Base-by-base conservation (phyloP, 2,888 invertebrate species). In the Tetrapedia diversipes region DNA sequence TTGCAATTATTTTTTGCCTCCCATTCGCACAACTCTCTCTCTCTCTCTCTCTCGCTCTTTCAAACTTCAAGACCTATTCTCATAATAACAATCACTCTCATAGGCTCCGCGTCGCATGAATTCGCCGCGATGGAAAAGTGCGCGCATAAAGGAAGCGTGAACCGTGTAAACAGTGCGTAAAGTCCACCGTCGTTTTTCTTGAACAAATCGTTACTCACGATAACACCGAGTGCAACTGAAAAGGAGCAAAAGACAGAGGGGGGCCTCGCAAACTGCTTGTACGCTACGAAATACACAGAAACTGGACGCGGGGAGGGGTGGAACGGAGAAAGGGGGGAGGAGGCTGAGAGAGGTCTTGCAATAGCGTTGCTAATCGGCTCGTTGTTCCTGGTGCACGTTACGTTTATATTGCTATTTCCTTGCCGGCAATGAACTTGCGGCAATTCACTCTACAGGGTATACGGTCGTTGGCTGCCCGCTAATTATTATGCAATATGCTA, bases 371-470 rank as follows among this genome's bases (percentile, higher is more conserved):
- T 86, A 86, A 82, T 87, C 79, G 75, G 76, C 69, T 77, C 80
- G 77, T 53, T 78, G 79, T 81, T 77, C 80, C 59, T 34, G 63
- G 79, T 57, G 84, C 86, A 85, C 85, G 86, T 87, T 86, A 83
- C 68, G 77, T 74, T 77, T 74, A 79, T 83, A 85, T 75, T 75
- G 80, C 86, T 81, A 83, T 88, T 86, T 88, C 86, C 80, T 79
- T 79, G 84, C 81, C 82, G 88, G 86, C 89, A 89, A 89, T 89
- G 89, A 89, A 89, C 89, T 89, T 89, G 88, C 84, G 72, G 77
- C 79, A 79, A 76, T 79, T 80, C 77, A 61, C 74, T 79, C 57
- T 66, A 47, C 77, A 72, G 85, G 72, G 79, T 77, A 69, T 73
- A 81, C 81, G 82, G 83, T 80, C 84, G 84, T 83, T 86, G 78